Evolutionary conservation across 2,113 vertebrate genomes (phyloP).

Genomic region (Melanerpes aurifrons): DNA sequence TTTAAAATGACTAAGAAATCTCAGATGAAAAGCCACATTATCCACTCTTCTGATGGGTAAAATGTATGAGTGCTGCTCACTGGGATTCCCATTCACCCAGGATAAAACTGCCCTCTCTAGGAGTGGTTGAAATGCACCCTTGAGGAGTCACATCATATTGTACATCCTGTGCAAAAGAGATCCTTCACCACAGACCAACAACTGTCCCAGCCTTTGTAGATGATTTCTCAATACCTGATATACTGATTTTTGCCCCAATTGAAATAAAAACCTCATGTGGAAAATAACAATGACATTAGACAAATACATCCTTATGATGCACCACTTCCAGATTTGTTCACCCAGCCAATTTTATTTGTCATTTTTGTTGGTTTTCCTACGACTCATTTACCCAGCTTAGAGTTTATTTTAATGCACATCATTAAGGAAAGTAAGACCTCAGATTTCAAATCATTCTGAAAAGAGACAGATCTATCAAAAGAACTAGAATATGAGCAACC

Average conservation of each 20-base stretch:
- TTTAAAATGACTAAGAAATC: slow-evolving; percentile 6
- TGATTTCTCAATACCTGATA: not conserved
- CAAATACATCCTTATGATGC: not conserved
- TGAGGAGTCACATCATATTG: not conserved
- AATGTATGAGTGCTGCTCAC: not conserved
- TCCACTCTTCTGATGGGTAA: not conserved
- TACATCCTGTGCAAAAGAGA: not conserved
- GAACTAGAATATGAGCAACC: not conserved
- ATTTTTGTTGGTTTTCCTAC: not conserved
- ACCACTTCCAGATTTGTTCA: not conserved
- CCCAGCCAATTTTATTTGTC: not conserved
- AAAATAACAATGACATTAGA: slow-evolving; percentile 8
- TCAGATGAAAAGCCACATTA: not conserved
- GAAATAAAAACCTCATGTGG: not conserved
- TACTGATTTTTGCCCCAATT: not conserved
- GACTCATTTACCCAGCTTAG: not conserved
- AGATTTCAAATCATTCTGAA: not conserved
- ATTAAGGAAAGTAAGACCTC: slow-evolving; percentile 25
- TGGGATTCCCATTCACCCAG: not conserved
- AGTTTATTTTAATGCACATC: not conserved
- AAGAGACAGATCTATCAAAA: not conserved
- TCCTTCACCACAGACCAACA: not conserved
- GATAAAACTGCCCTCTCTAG: not conserved
- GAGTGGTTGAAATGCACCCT: not conserved
- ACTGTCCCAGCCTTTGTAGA: not conserved